Evolutionary conservation across 2,888 invertebrate genomes (phyloP), one percentile per base, ranked within the genome.

Genomic region (Ashinkailepas kermadecensis): DNA sequence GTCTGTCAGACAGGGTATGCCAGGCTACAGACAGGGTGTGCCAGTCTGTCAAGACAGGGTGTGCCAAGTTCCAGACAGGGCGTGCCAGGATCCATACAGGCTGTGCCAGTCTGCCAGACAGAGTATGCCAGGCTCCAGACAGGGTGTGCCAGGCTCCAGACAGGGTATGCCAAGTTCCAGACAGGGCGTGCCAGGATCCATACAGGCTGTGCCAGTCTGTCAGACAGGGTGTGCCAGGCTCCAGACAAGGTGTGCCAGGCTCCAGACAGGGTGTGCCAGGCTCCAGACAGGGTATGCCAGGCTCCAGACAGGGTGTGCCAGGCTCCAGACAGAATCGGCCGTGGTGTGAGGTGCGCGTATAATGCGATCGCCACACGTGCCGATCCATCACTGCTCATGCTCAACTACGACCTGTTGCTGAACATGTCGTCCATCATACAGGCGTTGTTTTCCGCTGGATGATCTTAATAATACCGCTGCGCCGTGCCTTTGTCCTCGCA

Each of bases 391-490:
- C 70, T 13, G 70, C 70, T 8, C 15, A 67, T 13, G 3, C 39
- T 25, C 70, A 13, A 70, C 39, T 70, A 70, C 39, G 39, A 39
- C 39, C 39, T 39, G 70, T 70, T 70, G 39, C 11, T 15, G 70
- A 15, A 23, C 70, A 12, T 7, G 70, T 15, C 39, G 39, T 70
- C 39, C 70, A 70, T 70, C 70, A 70, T 7, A 0, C n/a, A 23
- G 65, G 70, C 39, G 70, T 12, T 39, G 70, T 39, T 70, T 70
- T 70, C 70, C 70, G 15, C 11, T 15, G 13, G 70, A 13, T 39
- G 70, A 70, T 70, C 70, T 25, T 70, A 70, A 70, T 70, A 70
- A 70, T 70, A 70, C 39, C 39, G 39, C 39, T 7, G 39, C 70
- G 70, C 39, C 70, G 39, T 39, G 39, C 10, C 70, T 15, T 15